phyloP scores from a whole-genome alignment of 2,797 vertebrate species.

The Geotria australis region DNA sequence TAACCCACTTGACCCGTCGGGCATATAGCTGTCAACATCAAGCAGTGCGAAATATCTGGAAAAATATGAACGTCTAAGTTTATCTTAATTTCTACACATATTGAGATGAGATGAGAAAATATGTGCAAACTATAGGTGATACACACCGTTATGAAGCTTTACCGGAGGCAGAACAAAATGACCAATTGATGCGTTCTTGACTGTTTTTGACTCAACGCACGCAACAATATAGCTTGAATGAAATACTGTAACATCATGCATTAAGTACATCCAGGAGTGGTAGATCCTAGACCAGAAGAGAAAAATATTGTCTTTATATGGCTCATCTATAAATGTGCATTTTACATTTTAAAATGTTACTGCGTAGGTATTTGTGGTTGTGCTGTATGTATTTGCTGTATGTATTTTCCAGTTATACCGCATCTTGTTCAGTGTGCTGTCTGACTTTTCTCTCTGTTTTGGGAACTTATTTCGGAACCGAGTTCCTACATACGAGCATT shows the following conservation, averaged over 20 bases:
- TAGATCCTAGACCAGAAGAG: constrained; percentile 26
- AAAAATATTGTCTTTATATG: neutral
- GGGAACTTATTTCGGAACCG: too few species aligned
- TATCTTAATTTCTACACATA: neutral
- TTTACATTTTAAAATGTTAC: too few species aligned
- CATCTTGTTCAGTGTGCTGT: too few species aligned
- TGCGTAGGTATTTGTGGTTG: too few species aligned
- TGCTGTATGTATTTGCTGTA: too few species aligned
- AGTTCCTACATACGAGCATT: too few species aligned
- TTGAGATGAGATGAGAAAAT: neutral
- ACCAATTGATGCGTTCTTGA: constrained; percentile 22
- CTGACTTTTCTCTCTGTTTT: too few species aligned
- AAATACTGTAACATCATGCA: constrained; percentile 40
- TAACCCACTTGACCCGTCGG: too few species aligned
- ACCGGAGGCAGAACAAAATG: constrained; percentile 54
- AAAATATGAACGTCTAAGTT: neutral
- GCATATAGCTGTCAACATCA: too few species aligned
- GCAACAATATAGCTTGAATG: constrained; percentile 33
- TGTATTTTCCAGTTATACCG: too few species aligned
- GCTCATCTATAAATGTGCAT: too few species aligned
- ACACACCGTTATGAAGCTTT: constrained; percentile 47
- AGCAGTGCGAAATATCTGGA: neutral
- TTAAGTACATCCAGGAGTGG: constrained; percentile 30
- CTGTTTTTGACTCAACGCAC: constrained; percentile 10
- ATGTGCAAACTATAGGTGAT: neutral